Percentiles rank a stretch among this genome's conserved stretches.
These are phyloP conservation scores for Leucophora obtusa DNA, from an alignment of 2,888 invertebrate genomes.

Conservation along the genomic window DNA sequence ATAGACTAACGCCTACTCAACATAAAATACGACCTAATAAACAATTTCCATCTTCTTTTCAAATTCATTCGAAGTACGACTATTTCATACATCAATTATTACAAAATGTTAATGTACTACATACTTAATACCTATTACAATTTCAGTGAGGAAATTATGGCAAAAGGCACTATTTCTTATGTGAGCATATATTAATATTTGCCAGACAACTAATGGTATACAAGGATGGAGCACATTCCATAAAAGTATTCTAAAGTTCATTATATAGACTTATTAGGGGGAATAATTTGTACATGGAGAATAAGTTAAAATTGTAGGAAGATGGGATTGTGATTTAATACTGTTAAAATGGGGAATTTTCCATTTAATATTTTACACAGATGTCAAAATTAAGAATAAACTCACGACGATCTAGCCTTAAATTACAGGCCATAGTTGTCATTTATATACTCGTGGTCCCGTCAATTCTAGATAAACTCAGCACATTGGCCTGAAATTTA, in stretches of 20 bases:
- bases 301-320: no score
- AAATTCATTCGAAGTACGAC: background rate
- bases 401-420: no score
- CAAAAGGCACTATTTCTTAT: background rate
- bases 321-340: no score
- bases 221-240: background rate
- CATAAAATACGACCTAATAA: background rate
- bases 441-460: no score
- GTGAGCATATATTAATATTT: background rate
- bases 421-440: no score
- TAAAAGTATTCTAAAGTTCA: background rate
- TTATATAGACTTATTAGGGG: background rate
- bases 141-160: background rate
- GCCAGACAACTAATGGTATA: constrained; percentile 4
- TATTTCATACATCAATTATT: constrained; percentile 9
- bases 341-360: no score
- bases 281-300: background rate
- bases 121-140: background rate
- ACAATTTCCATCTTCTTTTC: background rate
- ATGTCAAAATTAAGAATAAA: no score
- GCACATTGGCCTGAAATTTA: no score
- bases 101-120: background rate
- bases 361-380: no score
- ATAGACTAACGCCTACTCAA: background rate
- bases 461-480: no score